Conservation (phyloP, 1,140 invertebrate species). For the Glossosoma conforme region DNA sequence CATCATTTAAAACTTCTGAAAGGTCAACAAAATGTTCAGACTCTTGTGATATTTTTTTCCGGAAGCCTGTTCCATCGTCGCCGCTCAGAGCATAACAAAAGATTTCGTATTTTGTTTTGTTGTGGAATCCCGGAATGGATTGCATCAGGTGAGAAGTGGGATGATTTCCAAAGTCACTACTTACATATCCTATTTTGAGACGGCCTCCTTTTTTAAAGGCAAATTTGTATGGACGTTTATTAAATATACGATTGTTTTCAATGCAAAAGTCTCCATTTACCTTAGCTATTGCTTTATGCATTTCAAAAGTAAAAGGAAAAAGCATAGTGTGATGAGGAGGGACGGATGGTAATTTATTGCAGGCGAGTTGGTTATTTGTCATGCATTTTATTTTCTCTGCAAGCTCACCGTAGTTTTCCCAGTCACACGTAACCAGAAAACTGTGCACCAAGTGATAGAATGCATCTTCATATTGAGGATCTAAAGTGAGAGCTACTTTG, state of each 20-base stretch:
- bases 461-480: conserved; percentile 98
- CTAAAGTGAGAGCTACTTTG: conserved; percentile 93
- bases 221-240: conserved; percentile 87
- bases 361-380: conserved; percentile 95
- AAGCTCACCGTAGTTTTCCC: conserved; percentile 93
- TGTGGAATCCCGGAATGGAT: conserved; percentile 94
- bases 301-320: conserved; percentile 94
- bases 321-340: conserved; percentile 99
- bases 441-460: conserved; percentile 99
- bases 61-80: conserved; percentile 96
- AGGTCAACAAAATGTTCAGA: conserved; percentile 96
- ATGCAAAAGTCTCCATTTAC: conserved; percentile 95
- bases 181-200: conserved; percentile 95
- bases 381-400: conserved; percentile 97
- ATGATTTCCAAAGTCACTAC: conserved; percentile 99
- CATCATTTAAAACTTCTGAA: conserved; percentile 84
- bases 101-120: conserved; percentile 82
- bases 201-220: conserved; percentile 62
- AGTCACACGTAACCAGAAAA: conserved; percentile 98
- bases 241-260: conserved; percentile 93
- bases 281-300: conserved; percentile 92
- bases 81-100: conserved; percentile 96
- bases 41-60: conserved; percentile 88
- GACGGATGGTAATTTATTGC: conserved; percentile 94
- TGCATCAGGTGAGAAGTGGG: conserved; percentile 99